Percentiles rank a stretch among this genome's conserved stretches.
Evolutionary conservation across 2,113 vertebrate species (phyloP).

Genomic region (Callithrix jacchus): DNA sequence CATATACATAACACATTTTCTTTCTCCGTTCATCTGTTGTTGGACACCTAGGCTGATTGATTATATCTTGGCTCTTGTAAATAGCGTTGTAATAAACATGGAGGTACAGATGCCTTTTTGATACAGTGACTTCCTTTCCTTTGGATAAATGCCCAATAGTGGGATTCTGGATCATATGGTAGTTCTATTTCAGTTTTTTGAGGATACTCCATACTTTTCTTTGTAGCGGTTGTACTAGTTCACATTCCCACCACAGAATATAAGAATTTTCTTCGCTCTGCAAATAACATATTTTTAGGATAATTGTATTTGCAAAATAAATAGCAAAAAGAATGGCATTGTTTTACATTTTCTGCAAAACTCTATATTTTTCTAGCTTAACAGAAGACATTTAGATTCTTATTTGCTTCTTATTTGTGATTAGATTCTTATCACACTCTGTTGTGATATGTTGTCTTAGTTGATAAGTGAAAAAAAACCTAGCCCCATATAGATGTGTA

Average conservation of each 20-base stretch:
- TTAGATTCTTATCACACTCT: no score
- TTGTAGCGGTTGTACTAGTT: not conserved
- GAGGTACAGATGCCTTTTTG: not conserved
- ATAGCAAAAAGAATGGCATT: not conserved
- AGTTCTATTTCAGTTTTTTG: not conserved
- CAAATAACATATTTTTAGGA: not conserved
- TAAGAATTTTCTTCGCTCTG: not conserved
- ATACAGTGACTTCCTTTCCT: not conserved
- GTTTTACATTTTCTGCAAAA: conserved; percentile 6
- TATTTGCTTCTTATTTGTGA: not conserved
- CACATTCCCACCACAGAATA: not conserved
- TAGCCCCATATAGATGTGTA: not conserved
- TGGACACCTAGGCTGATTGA: not conserved
- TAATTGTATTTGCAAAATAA: conserved; percentile 5
- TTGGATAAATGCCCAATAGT: not conserved
- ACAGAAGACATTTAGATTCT: not conserved
- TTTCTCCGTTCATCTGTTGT: not conserved
- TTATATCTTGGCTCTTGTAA: not conserved
- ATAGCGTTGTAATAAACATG: not conserved
- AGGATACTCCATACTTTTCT: not conserved
- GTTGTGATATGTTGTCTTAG: not conserved
- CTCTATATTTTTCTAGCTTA: not conserved
- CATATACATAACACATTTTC: not conserved
- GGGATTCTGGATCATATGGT: not conserved
- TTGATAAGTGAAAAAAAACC: not conserved